Evolutionary conservation across 2,113 vertebrate species (phyloP).

Genomic region (Paramisgurnus dabryanus): DNA sequence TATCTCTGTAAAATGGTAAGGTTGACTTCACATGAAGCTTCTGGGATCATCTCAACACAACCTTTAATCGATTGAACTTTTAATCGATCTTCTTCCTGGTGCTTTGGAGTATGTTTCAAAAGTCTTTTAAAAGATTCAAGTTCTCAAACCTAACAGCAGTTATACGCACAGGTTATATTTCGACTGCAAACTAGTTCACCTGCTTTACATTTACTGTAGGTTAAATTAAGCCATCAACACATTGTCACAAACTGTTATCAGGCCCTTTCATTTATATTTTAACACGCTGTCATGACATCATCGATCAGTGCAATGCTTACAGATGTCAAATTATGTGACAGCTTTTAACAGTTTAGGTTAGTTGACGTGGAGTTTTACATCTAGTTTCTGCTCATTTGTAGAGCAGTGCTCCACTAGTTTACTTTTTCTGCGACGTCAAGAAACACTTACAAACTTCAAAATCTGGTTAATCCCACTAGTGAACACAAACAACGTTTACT

Average conservation of each 20-base stretch:
- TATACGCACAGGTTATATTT: conserved; percentile 5
- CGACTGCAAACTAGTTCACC: neutral
- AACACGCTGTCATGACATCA: conserved; percentile 2
- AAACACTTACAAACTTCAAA: neutral
- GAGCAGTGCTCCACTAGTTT: neutral
- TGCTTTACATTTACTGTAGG: conserved; percentile 27
- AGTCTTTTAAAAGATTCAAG: neutral
- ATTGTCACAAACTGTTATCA: conserved; percentile 10
- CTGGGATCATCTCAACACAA: too few species aligned
- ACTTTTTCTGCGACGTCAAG: neutral
- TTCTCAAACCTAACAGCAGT: neutral
- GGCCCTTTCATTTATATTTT: conserved; percentile 21
- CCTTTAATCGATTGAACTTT: too few species aligned
- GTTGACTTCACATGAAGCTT: too few species aligned
- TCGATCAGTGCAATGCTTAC: neutral
- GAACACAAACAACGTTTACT: neutral
- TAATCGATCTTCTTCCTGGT: too few species aligned
- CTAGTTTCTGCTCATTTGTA: neutral
- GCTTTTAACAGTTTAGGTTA: neutral
- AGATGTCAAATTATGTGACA: conserved; percentile 6
- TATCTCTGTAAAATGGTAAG: conserved; percentile 19
- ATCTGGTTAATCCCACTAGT: neutral
- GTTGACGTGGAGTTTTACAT: neutral
- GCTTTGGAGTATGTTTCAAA: too few species aligned
- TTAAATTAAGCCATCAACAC: conserved; percentile 9